Evolutionary conservation across 2,113 vertebrate species (phyloP), one percentile per base, ranked within the genome.

Genomic region (Elgaria multicarinata): DNA sequence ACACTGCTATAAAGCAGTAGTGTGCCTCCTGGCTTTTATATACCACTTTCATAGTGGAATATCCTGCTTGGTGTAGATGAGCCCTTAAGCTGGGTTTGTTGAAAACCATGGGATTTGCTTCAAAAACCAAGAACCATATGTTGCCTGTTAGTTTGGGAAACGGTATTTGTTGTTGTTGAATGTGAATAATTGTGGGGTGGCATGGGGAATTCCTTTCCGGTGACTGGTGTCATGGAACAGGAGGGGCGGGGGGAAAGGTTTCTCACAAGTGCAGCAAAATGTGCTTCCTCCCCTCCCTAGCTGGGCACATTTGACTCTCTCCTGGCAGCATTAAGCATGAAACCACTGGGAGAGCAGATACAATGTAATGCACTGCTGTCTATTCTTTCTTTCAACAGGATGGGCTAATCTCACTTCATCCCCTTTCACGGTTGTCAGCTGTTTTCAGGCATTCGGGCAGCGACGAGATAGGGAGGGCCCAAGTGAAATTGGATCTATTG

Each of bases 331-430:
- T 26, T 2, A 28, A 91, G 33, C 4, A 1, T 26, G 85, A 39
- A 75, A 90, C 4, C 50, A 0, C 67, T 67, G 86, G 80, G 89
- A 77, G 50, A 72, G 82, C 53, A 0, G 64, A 88, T 0, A 1
- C 87, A 91, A 71, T 93, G 74, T 79, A 69, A 46, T 7, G 74
- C 87, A 22, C 0, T 0, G 77, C 50, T 14, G 80, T 86, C 92
- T 9, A 1, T 2, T 5, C 80, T 93, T 71, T 92, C 92, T 79
- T 91, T 92, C 90, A 93, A 90, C 95, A 76, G 91, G 16, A 90
- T 87, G 92, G 75, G 94, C 80, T 97, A 96, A 96, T 96, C 96
- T 96, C 93, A 93, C 89, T 96, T 95, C 93, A 95, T 97, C 95
- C 96, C 94, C 90, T 86, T 83, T 39, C 93, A 83, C 1, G 92